phyloP scores from a whole-genome alignment of 2,888 invertebrate species.

The Augochlorella aurata region DNA sequence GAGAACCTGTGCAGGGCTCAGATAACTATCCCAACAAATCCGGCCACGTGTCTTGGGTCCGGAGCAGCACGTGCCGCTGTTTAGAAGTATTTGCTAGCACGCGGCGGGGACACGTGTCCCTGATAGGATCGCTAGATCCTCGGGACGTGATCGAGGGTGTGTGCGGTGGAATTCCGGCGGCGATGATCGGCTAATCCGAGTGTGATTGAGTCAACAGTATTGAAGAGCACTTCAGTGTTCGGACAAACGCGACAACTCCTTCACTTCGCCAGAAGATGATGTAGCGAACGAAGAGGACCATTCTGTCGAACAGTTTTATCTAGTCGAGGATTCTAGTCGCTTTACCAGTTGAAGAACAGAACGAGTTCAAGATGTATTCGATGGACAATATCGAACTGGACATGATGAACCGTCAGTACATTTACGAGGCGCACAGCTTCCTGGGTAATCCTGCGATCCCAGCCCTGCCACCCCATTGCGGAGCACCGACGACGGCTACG shows the following conservation, averaged over 20 bases:
- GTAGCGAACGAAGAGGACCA: too few species aligned
- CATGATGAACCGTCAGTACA: conserved; percentile 87
- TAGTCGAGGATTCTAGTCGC: background rate
- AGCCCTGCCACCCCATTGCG: conserved; percentile 78
- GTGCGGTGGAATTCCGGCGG: conserved; percentile 37
- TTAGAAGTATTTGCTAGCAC: conserved; percentile 71
- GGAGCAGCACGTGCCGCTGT: conserved; percentile 74
- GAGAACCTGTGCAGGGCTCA: background rate
- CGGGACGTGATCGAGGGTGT: conserved; percentile 54
- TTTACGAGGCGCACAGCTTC: conserved; percentile 83
- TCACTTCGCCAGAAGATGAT: too few species aligned
- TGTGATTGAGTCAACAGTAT: background rate
- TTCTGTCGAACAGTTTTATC: too few species aligned
- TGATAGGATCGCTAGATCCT: conserved; percentile 55
- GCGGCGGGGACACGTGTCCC: conserved; percentile 64
- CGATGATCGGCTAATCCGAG: conserved; percentile 11
- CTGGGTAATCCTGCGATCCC: conserved; percentile 81
- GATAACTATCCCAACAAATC: conserved; percentile 62
- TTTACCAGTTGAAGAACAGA: background rate
- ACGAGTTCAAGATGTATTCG: conserved; percentile 84
- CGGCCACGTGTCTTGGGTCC: conserved; percentile 69
- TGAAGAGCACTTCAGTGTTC: too few species aligned
- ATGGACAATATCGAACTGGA: conserved; percentile 88
- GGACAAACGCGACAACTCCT: too few species aligned
- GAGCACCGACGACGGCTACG: conserved; percentile 70